These are phyloP conservation scores for Leptodactylus fuscus DNA, from an alignment of 2,113 vertebrate genomes.

Conservation along the genomic window DNA sequence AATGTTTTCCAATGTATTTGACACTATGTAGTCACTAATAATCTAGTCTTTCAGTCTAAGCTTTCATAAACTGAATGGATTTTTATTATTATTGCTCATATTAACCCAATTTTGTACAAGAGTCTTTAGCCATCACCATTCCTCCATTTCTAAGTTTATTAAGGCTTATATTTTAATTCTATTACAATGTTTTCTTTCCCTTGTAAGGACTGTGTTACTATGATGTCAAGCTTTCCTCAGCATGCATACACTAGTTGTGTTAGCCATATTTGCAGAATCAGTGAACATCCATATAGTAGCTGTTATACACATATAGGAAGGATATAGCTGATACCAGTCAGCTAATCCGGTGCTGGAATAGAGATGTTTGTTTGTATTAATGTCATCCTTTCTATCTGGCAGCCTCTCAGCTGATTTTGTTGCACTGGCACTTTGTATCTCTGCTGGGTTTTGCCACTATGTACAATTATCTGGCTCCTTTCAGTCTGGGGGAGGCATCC, in stretches of 20 bases:
- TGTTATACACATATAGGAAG: background rate
- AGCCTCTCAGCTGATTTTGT: constrained; percentile 36
- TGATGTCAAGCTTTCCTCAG: too few relatives aligned
- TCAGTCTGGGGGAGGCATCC: constrained; percentile 53
- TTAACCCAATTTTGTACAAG: too few relatives aligned
- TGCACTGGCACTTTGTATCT: constrained; percentile 44
- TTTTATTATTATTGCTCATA: too few relatives aligned
- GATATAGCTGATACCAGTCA: background rate
- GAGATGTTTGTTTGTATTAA: background rate
- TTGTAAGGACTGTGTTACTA: too few relatives aligned
- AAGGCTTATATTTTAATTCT: background rate
- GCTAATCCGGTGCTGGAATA: background rate
- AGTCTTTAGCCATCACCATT: too few relatives aligned
- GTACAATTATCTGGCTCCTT: constrained; percentile 49
- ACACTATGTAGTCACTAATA: too few relatives aligned
- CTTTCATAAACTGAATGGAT: too few relatives aligned
- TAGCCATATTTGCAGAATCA: background rate
- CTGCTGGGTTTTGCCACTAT: constrained; percentile 28
- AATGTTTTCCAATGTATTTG: background rate
- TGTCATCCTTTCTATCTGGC: background rate
- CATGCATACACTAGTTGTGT: background rate
- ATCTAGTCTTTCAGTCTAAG: too few relatives aligned
- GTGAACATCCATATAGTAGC: background rate
- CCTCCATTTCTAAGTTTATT: background rate
- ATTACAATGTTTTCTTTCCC: background rate